phyloP scores from a whole-genome alignment of 2,888 invertebrate genomes.

The Mongoloraphidia duomilia region DNA sequence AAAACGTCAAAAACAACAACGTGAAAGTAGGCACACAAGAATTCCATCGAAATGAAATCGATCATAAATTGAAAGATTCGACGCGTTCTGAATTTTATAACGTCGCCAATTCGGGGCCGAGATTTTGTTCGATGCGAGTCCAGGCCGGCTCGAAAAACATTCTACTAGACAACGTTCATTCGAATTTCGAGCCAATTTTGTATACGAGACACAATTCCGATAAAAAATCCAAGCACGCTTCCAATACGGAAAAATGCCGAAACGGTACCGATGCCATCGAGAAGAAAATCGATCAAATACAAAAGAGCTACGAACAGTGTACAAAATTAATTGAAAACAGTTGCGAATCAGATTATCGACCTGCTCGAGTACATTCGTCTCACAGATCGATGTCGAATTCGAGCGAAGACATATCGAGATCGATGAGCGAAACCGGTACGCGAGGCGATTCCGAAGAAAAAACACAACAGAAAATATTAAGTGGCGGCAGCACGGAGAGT shows the following conservation, averaged over 20 bases:
- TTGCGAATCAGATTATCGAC: conserved; percentile 7
- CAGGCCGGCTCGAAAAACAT: conserved; percentile 70
- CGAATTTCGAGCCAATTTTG: conserved; percentile 50
- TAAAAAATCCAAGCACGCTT: too few relatives aligned
- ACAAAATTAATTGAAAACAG: conserved; percentile 5
- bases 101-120: conserved; percentile 35
- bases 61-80: too few relatives aligned
- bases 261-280: conserved; percentile 7
- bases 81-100: too few relatives aligned
- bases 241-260: too few relatives aligned
- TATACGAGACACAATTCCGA: conserved; percentile 38
- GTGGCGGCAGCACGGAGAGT: conserved; percentile 9
- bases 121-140: conserved; percentile 61
- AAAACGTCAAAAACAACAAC: too few relatives aligned
- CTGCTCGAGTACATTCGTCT: conserved; percentile 7
- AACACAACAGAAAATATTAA: conserved; percentile 5
- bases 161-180: conserved; percentile 61
- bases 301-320: conserved; percentile 11
- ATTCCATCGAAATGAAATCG: too few relatives aligned
- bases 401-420: conserved; percentile 14
- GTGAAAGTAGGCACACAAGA: too few relatives aligned
- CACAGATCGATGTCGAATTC: conserved; percentile 14
- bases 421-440: conserved; percentile 7
- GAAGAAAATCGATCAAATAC: conserved; percentile 11
- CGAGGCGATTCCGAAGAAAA: conserved; percentile 11